phyloP scores from a whole-genome alignment of 2,113 vertebrate species.

The Istiophorus platypterus region DNA sequence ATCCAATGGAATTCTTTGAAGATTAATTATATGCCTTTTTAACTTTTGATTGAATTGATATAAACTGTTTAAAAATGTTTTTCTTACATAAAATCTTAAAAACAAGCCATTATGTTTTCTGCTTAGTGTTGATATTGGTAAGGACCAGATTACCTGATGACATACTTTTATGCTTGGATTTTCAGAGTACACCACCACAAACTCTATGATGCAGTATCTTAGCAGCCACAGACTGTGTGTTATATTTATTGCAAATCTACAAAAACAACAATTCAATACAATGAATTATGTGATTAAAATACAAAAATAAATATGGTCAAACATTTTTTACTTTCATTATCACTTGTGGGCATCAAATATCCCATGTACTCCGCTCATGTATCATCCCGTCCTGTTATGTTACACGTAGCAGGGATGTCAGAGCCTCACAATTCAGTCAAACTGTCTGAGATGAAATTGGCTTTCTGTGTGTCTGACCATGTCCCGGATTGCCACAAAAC shows the following conservation, averaged over 20 bases:
- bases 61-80: background rate
- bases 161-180: background rate
- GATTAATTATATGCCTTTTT: background rate
- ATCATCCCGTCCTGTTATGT: background rate
- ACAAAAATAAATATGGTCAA: conserved; percentile 56
- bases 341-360: background rate
- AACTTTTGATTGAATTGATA: background rate
- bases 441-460: conserved; percentile 90
- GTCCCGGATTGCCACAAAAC: conserved; percentile 88
- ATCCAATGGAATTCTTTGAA: background rate
- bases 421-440: conserved; percentile 82
- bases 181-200: background rate
- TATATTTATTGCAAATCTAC: conserved; percentile 34
- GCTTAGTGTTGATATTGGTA: background rate
- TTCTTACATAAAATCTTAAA: background rate
- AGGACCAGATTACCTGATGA: background rate
- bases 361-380: background rate
- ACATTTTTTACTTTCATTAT: background rate
- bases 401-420: background rate
- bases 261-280: conserved; percentile 2
- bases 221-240: background rate
- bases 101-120: background rate
- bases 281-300: conserved; percentile 16
- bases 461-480: conserved; percentile 91
- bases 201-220: background rate